phyloP scores from a whole-genome alignment of 1,140 invertebrate species.

The Nasonia giraulti region DNA sequence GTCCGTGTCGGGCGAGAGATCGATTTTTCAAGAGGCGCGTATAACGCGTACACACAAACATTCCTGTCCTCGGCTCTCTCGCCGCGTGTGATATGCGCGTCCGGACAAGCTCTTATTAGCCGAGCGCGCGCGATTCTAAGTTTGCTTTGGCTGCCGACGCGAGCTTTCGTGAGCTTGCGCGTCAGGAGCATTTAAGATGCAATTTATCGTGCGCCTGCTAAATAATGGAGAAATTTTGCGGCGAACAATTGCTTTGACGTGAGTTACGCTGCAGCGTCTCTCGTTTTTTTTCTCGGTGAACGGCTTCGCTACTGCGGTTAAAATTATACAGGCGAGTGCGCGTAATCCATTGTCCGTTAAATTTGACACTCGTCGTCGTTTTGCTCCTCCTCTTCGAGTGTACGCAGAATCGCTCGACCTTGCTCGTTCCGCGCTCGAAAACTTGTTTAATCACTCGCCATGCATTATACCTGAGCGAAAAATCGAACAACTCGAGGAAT shows the following conservation, averaged over 20 bases:
- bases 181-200: constrained; percentile 28
- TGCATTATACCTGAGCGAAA: background rate
- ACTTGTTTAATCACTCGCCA: background rate
- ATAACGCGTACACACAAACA: background rate
- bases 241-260: constrained; percentile 6
- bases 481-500: no score
- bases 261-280: background rate
- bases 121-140: no score
- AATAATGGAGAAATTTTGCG: constrained; percentile 31
- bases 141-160: constrained; percentile 4
- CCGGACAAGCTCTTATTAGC: constrained; percentile 7
- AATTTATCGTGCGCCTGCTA: constrained; percentile 37
- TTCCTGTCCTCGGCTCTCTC: background rate
- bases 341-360: constrained; percentile 16
- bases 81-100: background rate
- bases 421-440: background rate
- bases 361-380: constrained; percentile 36
- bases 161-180: background rate
- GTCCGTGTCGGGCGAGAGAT: no score
- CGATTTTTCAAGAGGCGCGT: no score
- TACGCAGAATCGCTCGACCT: constrained; percentile 5
- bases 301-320: constrained; percentile 59
- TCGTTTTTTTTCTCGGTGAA: constrained; percentile 44
- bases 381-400: background rate
- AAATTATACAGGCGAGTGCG: constrained; percentile 54